Percentiles rank a stretch among this genome's conserved stretches.
phyloP scores from a whole-genome alignment of 2,888 invertebrate species.

The Anarsia innoxiella region DNA sequence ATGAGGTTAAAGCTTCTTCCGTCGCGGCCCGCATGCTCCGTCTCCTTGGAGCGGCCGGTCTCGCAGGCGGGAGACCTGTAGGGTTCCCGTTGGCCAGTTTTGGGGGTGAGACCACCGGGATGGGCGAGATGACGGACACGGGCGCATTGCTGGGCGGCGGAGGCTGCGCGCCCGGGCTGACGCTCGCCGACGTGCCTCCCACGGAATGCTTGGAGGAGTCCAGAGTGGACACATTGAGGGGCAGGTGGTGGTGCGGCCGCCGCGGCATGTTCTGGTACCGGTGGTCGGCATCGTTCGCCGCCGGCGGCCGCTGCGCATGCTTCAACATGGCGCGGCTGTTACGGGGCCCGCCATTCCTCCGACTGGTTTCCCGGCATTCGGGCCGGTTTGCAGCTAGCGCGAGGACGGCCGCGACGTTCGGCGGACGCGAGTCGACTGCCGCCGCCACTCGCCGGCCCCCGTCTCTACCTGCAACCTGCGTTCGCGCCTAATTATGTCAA shows the following conservation, averaged over 20 bases:
- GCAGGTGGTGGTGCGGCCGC: conserved; percentile 77
- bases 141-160: conserved; percentile 27
- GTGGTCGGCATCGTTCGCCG: conserved; percentile 70
- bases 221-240: conserved; percentile 80
- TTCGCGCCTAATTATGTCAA: conserved; percentile 55
- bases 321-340: conserved; percentile 79
- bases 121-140: conserved; percentile 40
- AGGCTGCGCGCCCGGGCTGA: conserved; percentile 72
- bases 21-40: conserved; percentile 56
- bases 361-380: conserved; percentile 60
- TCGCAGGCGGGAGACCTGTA: conserved; percentile 60
- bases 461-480: conserved; percentile 46
- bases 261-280: conserved; percentile 74
- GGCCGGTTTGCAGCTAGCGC: conserved; percentile 32
- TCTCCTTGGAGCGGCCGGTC: conserved; percentile 45
- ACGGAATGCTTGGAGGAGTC: conserved; percentile 80
- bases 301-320: conserved; percentile 79
- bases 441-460: conserved; percentile 17
- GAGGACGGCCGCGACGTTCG: conserved; percentile 38
- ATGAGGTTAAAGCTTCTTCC: conserved; percentile 86
- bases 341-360: conserved; percentile 60
- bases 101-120: conserved; percentile 57
- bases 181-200: conserved; percentile 73
- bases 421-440: conserved; percentile 49
- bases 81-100: conserved; percentile 73